Base-by-base conservation (phyloP, 2,113 vertebrate species). In the Hydrolagus affinis region DNA sequence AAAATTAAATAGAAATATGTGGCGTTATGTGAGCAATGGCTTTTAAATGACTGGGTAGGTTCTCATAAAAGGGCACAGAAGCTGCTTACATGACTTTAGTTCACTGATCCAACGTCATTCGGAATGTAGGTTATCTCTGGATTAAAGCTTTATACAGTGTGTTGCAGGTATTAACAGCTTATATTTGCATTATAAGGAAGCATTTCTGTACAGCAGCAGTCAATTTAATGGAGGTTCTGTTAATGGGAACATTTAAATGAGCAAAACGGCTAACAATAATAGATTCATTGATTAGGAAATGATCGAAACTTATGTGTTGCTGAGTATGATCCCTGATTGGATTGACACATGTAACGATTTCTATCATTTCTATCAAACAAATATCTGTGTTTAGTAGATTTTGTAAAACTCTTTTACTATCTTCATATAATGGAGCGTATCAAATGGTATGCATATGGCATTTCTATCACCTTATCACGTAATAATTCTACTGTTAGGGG, bases 91-190 rank as follows among this genome's bases (percentile, higher is more conserved):
- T 3, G 21, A 25, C 11, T 23, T 83, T 62, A 83, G 25, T 60
- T 80, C 59, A 60, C 28, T 66, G 78, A 64, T 83, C 60, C 78
- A 66, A 44, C 19, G n/a, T 75, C 32, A 56, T 21, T 17, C 19
- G 32, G 66, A 68, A 66, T 83, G 8, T 68, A 83, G 78, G 78
- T 30, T 83, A 83, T 19, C 30, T 32, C 78, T 17, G 78, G 78
- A 83, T 83, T 83, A 83, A 83, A 21, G 62, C 21, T 66, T 62
- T 44, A 2, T 59, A 19, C 4, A 66, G 25, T 17, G 17, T 14
- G 17, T 17, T 21, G 28, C 78, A 21, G 78, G 25, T 62, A 83
- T 83, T 83, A 44, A 44, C 1, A 60, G 17, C 25, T 14, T 64
- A 32, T 2, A 17, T 32, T 66, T 83, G 8, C 11, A 14, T 68